phyloP scores from a whole-genome alignment of 1,140 invertebrate genomes.

The Diachasmimorpha longicaudata region DNA sequence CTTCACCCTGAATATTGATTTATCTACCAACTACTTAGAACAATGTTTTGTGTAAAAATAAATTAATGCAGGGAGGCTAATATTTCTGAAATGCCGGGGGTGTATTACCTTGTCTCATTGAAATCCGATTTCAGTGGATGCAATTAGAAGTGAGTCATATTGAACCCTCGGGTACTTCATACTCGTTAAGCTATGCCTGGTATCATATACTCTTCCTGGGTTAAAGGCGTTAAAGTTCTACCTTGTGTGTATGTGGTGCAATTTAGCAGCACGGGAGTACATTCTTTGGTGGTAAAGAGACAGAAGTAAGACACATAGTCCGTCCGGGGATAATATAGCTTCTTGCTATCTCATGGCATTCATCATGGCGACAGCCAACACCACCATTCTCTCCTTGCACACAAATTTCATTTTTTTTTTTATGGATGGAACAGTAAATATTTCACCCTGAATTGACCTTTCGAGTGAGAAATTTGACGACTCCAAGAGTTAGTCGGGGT shows the following conservation, averaged over 20 bases:
- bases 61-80: not conserved
- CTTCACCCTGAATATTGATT: not conserved
- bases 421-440: not conserved
- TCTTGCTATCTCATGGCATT: constrained; percentile 49
- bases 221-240: not conserved
- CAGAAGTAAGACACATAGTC: constrained; percentile 50
- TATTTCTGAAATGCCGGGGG: not conserved
- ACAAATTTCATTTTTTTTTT: not conserved
- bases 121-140: not conserved
- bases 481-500: not conserved
- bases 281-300: constrained; percentile 39
- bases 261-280: constrained; percentile 18
- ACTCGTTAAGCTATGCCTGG: not conserved
- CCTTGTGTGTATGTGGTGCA: not conserved
- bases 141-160: not conserved
- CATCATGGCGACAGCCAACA: constrained; percentile 51
- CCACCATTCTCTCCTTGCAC: constrained; percentile 23
- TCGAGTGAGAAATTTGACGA: not conserved
- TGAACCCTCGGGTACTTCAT: not conserved
- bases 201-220: not conserved
- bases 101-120: not conserved
- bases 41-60: not conserved
- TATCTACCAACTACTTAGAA: not conserved
- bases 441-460: not conserved
- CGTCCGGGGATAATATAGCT: constrained; percentile 37